Evolutionary conservation across 2,888 invertebrate genomes (phyloP).

Genomic region (Mamestra brassicae): DNA sequence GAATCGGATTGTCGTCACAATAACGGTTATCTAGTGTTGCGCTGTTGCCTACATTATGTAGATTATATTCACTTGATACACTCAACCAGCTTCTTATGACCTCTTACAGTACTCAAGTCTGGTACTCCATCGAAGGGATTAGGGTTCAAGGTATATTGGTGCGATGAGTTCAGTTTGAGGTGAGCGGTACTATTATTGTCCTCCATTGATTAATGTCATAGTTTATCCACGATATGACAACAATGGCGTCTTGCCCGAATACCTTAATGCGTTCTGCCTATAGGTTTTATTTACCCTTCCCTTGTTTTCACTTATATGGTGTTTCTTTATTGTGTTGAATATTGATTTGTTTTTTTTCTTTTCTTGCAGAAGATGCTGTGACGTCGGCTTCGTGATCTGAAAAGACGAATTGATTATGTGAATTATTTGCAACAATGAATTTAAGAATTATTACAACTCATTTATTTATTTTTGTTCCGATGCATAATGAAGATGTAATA

Average conservation of each 20-base stretch:
- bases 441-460: slow-evolving; percentile 23
- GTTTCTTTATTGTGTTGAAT: slow-evolving; percentile 67
- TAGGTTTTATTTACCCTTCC: slow-evolving; percentile 85
- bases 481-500: slow-evolving; percentile 25
- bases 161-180: slow-evolving; percentile 78
- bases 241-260: slow-evolving; percentile 87
- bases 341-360: slow-evolving; percentile 65
- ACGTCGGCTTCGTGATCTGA: slow-evolving; percentile 36
- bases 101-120: slow-evolving; percentile 50
- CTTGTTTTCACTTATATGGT: slow-evolving; percentile 80
- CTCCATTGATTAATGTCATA: slow-evolving; percentile 88
- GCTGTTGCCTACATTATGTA: slow-evolving; percentile 79
- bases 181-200: slow-evolving; percentile 86
- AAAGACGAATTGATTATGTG: slow-evolving; percentile 47
- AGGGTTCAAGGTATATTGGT: slow-evolving; percentile 75
- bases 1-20: slow-evolving; percentile 77
- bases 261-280: slow-evolving; percentile 85
- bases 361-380: slow-evolving; percentile 70
- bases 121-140: slow-evolving; percentile 18
- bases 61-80: slow-evolving; percentile 80
- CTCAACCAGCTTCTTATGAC: slow-evolving; percentile 69
- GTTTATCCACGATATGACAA: slow-evolving; percentile 90
- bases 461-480: slow-evolving; percentile 30
- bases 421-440: slow-evolving; percentile 45
- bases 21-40: slow-evolving; percentile 81